Base-by-base conservation (phyloP, 2,113 vertebrate genomes). In the Crotalus horridus region DNA sequence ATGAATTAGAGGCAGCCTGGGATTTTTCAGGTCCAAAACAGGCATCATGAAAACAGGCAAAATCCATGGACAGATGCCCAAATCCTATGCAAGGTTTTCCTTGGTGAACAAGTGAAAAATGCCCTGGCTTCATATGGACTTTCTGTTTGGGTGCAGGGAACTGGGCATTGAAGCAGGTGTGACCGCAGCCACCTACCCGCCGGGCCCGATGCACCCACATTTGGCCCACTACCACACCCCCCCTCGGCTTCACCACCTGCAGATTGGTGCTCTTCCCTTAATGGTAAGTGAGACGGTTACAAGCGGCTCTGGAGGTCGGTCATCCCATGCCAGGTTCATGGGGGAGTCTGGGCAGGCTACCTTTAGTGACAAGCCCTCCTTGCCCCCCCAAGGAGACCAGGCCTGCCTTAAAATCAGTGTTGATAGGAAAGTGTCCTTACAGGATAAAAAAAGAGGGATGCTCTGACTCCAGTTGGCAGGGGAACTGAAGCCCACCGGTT, bases 151-250 rank as follows among this genome's bases (percentile, higher is more conserved):
- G 13, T 91, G 95, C 96, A 99, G 99, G 99, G 99, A 99, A 95
- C 98, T 99, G 95, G 99, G 99, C 96, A 99, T 99, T 46, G 99
- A 99, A 97, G 98, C 99, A 95, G 99, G 99, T 90, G 99, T 99
- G 97, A 98, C 99, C 43, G 98, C 99, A 95, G 98, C 99, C 26
- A 98, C 99, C 1, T 99, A 99, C 56, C 98, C 99, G 90, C 98
- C 99, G 92, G 98, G 98, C 93, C 99, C 99, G 89, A 97, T 99
- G 96, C 99, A 99, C 96, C 98, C 99, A 95, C 99, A 99, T 97
- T 92, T 99, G 97, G 98, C 99, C 94, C 99, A 99, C 97, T 99
- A 99, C 96, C 99, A 99, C 12, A 97, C 98, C 53, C 98, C 99
- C 88, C 99, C 99, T 91, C 98, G 99, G 97, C 99, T 99, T 96